A percentile compares a stretch with the other conserved stretches of the same genome.
These are phyloP conservation scores for Numenius arquata DNA, from an alignment of 2,113 vertebrate species.

Conservation along the genomic window DNA sequence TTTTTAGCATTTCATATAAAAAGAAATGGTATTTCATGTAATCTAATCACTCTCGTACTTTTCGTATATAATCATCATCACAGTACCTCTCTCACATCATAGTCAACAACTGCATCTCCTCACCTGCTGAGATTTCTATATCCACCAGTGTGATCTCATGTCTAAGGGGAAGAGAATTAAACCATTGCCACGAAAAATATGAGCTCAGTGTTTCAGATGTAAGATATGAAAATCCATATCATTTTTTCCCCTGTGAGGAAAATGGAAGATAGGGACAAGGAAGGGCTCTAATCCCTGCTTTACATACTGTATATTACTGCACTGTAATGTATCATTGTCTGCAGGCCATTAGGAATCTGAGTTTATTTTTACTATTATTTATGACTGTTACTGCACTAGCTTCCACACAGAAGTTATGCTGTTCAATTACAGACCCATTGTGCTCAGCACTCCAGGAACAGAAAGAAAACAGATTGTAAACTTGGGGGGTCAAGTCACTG, in stretches of 20 bases:
- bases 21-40: neutral
- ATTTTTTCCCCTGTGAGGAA: neutral
- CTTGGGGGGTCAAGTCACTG: neutral
- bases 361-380: neutral
- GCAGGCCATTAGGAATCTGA: neutral
- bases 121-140: neutral
- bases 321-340: neutral
- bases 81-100: neutral
- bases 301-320: neutral
- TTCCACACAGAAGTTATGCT: neutral
- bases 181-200: neutral
- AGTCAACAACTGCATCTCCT: neutral
- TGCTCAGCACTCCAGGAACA: neutral
- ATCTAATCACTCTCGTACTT: neutral
- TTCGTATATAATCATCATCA: neutral
- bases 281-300: neutral
- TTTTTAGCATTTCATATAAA: neutral
- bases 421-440: neutral
- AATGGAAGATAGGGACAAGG: neutral
- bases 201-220: neutral
- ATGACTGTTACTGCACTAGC: neutral
- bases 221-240: neutral
- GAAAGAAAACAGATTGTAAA: neutral
- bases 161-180: neutral
- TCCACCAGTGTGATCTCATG: neutral